Conservation (phyloP, 2,888 invertebrate genomes). For the Crematogaster levior region DNA sequence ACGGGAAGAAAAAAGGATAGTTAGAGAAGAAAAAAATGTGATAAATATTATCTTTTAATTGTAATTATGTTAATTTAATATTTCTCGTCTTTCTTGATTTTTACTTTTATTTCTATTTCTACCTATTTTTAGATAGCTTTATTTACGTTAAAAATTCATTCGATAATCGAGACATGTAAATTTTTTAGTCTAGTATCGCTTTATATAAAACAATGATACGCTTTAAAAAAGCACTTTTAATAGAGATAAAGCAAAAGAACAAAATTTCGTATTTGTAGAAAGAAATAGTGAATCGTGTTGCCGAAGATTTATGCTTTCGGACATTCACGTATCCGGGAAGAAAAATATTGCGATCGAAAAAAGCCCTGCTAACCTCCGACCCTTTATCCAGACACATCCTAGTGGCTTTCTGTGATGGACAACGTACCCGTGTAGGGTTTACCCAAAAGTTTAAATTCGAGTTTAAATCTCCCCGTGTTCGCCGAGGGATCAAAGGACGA, state of each 20-base stretch:
- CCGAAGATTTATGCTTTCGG: slow-evolving; percentile 46
- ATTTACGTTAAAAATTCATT: not conserved
- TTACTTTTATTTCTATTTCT: not conserved
- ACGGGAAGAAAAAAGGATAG: not conserved
- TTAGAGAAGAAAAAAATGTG: not conserved
- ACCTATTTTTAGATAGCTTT: not conserved
- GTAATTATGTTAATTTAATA: not conserved
- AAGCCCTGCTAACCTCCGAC: slow-evolving; percentile 27
- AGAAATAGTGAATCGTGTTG: slow-evolving; percentile 35
- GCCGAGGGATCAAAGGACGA: slow-evolving; percentile 42
- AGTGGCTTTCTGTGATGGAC: slow-evolving; percentile 54
- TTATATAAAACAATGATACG: not conserved
- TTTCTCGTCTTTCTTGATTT: not conserved
- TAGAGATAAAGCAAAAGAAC: not conserved
- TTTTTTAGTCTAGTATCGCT: not conserved
- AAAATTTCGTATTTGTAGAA: slow-evolving; percentile 21
- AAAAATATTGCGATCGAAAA: slow-evolving; percentile 49
- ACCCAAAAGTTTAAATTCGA: slow-evolving; percentile 54
- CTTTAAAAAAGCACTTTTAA: not conserved
- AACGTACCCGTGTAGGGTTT: slow-evolving; percentile 41
- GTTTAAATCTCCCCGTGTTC: slow-evolving; percentile 49
- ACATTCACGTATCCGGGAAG: slow-evolving; percentile 37
- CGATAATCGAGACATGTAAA: not conserved
- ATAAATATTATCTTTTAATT: not conserved
- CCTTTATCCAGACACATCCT: slow-evolving; percentile 48